Conservation (phyloP, 2,797 vertebrate species). For the Hozukius guyotensis region DNA sequence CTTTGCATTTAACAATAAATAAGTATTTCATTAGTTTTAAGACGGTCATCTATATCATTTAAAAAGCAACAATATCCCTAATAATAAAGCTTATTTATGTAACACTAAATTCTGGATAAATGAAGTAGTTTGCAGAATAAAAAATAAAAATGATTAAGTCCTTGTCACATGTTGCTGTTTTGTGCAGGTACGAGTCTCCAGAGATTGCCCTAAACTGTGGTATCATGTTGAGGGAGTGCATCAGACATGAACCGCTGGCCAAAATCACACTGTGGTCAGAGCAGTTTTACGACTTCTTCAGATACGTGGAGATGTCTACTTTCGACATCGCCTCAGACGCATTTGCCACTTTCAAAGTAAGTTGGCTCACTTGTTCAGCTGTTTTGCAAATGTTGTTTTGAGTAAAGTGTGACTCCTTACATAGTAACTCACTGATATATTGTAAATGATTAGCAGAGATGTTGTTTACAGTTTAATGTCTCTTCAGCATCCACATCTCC, state of each 20-base stretch:
- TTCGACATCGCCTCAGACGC: slow-evolving; percentile 98
- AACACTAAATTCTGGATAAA: no score
- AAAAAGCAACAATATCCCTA: no score
- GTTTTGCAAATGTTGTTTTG: background rate
- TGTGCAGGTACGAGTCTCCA: slow-evolving; percentile 92
- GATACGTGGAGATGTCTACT: slow-evolving; percentile 98
- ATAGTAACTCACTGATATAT: background rate
- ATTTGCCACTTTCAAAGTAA: slow-evolving; percentile 98
- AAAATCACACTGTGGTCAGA: slow-evolving; percentile 96
- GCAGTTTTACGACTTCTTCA: slow-evolving; percentile 98
- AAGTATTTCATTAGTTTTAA: no score
- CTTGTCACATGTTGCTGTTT: slow-evolving; percentile 1
- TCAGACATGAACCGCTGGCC: slow-evolving; percentile 95
- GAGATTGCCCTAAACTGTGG: slow-evolving; percentile 98
- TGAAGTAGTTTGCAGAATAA: no score
- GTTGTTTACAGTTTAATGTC: background rate
- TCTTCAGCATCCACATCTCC: background rate
- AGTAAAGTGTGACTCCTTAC: background rate
- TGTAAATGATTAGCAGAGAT: background rate
- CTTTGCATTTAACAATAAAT: no score
- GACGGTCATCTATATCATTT: no score
- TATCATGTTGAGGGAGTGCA: slow-evolving; percentile 97
- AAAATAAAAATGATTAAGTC: background rate
- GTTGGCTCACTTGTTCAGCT: background rate
- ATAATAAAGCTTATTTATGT: no score